Conservation (phyloP, 2,888 invertebrate genomes). For the Euzetes globulus region DNA sequence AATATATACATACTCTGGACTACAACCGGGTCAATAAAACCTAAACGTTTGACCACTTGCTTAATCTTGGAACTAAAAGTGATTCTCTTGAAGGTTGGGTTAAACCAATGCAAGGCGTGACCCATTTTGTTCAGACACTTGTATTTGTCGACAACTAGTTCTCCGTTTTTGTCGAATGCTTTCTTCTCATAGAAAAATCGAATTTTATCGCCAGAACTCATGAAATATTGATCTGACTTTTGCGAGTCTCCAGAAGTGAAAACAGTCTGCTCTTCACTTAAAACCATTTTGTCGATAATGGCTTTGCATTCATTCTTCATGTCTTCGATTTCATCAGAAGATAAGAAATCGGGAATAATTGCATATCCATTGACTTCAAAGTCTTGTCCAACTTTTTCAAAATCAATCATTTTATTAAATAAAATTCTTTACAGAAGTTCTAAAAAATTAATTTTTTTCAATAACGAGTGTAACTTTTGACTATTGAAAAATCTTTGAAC, state of each 20-base stretch:
- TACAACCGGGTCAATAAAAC: constrained; percentile 69
- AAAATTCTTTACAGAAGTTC: too few relatives aligned
- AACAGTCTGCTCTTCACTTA: background rate
- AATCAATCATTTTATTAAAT: too few relatives aligned
- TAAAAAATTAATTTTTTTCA: too few relatives aligned
- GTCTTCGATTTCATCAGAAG: constrained; percentile 24
- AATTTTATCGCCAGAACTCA: constrained; percentile 88
- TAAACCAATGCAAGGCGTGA: constrained; percentile 74
- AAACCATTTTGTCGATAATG: constrained; percentile 29
- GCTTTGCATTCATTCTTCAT: constrained; percentile 32
- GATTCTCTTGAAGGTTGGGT: constrained; percentile 69
- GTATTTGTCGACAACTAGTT: constrained; percentile 56
- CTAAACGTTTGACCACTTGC: constrained; percentile 63
- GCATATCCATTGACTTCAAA: constrained; percentile 38
- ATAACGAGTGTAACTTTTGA: too few relatives aligned
- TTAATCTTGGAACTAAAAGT: constrained; percentile 78
- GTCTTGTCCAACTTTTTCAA: constrained; percentile 17
- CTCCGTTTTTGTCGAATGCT: constrained; percentile 52
- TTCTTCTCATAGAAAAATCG: constrained; percentile 81
- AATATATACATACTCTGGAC: constrained; percentile 97
- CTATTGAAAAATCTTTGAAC: too few relatives aligned
- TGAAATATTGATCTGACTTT: too few relatives aligned
- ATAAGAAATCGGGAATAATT: constrained; percentile 37
- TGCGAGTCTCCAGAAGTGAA: constrained; percentile 48
- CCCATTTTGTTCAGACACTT: constrained; percentile 61